phyloP scores from a whole-genome alignment of 2,113 vertebrate species.

The Pelmatolapia mariae region DNA sequence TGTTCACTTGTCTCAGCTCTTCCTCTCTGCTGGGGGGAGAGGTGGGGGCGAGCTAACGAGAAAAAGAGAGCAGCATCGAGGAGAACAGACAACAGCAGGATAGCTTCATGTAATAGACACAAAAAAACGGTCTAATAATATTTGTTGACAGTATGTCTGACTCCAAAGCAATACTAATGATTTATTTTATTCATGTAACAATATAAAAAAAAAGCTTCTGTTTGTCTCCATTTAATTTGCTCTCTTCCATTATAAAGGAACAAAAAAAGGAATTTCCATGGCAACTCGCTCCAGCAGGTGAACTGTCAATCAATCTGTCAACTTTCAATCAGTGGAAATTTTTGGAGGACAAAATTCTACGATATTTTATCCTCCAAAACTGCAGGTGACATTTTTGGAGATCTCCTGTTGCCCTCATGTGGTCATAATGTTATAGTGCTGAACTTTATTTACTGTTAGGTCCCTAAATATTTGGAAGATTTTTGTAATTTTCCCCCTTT shows the following conservation, averaged over 20 bases:
- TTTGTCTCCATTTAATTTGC: neutral
- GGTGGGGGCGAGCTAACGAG: neutral
- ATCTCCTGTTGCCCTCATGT: neutral
- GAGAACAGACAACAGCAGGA: neutral
- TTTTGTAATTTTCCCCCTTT: neutral
- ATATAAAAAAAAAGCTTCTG: neutral
- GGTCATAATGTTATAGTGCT: neutral
- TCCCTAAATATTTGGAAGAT: neutral
- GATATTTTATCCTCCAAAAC: neutral
- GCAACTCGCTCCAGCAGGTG: neutral
- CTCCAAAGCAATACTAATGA: neutral
- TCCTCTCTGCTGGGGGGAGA: constrained; percentile 54
- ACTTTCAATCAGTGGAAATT: neutral
- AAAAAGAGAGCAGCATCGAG: neutral
- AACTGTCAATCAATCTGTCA: neutral
- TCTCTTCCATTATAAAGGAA: neutral
- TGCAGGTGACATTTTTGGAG: neutral
- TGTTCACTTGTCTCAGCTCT: constrained; percentile 57
- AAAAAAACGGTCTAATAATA: neutral
- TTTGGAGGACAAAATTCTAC: rapidly evolving
- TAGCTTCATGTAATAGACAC: rapidly evolving
- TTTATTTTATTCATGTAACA: neutral
- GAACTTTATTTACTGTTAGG: neutral
- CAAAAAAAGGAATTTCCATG: rapidly evolving
- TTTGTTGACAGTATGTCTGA: neutral